Evolutionary conservation across 2,797 vertebrate genomes (phyloP).

Genomic region (Menidia menidia): DNA sequence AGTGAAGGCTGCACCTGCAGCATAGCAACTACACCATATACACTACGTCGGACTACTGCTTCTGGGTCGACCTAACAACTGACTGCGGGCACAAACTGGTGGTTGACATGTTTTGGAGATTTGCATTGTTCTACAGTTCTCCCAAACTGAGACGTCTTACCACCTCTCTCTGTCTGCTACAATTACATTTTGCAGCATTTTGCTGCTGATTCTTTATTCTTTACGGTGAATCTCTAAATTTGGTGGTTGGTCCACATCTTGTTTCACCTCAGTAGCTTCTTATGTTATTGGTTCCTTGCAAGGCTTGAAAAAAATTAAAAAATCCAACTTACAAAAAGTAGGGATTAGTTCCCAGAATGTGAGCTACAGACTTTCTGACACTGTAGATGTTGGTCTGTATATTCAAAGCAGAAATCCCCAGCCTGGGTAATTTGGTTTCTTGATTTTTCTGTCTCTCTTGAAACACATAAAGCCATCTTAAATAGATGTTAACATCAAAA

Average conservation of each 20-base stretch:
- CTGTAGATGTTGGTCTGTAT: neutral
- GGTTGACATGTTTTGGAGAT: slow-evolving; percentile 48
- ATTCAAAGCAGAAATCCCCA: slow-evolving; percentile 4
- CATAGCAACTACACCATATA: slow-evolving; percentile 44
- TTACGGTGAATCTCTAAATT: neutral
- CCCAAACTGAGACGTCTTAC: slow-evolving; percentile 14
- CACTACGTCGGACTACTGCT: slow-evolving; percentile 53
- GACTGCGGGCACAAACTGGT: slow-evolving; percentile 50
- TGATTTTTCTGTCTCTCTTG: neutral
- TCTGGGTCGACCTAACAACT: slow-evolving; percentile 70
- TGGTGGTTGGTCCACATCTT: neutral
- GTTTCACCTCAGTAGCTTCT: neutral
- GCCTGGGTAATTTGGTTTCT: neutral
- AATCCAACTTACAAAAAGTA: neutral
- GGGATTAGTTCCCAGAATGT: neutral
- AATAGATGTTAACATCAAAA: neutral
- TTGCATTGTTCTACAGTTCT: slow-evolving; percentile 67
- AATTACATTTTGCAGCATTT: slow-evolving; percentile 20
- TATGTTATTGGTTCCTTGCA: neutral
- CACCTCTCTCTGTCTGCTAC: slow-evolving; percentile 9
- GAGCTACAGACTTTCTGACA: neutral
- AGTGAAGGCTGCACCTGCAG: slow-evolving; percentile 55
- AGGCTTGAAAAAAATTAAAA: neutral
- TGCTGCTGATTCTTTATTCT: slow-evolving; percentile 7
- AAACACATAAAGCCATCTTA: neutral